Base-by-base conservation (phyloP, 2,888 invertebrate species). In the Cephus runcator region DNA sequence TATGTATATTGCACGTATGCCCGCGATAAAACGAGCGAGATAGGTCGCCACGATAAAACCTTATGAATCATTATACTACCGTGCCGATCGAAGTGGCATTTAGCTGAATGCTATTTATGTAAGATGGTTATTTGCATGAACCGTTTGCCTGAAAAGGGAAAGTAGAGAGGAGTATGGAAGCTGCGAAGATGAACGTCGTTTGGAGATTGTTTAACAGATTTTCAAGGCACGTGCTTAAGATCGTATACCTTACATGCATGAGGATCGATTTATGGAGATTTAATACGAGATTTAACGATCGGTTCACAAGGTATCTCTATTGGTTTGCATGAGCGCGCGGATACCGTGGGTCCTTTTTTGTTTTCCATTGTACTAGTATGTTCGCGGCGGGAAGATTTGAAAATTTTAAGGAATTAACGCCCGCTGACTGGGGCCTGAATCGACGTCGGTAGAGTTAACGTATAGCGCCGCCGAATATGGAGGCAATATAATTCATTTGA, bases 401-500 rank as follows among this genome's bases (percentile, higher is more conserved):
- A 23, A 56, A 56, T 56, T 9, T 56, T 56, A 1, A 56, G 23
- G 23, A 23, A 23, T 23, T 2, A 2, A 23, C 56, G 56, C 56
- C 23, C 56, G 56, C 23, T 23, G 56, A 23, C 56, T 56, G 23
- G 9, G 23, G 23, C 6, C 56, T 56, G 56, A 56, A 23, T 23
- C 56, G 6, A 3, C 23, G 2, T 56, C 23, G 23, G 23, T 56
- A 9, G 56, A 23, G 56, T 56, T 56, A 23, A 56, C 56, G 56
- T 23, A 23, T 9, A 56, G 69, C 34, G 73, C n/a, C 12, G 33
- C 34, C 76, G 79, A 75, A 76, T 75, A 80, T 36, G 76, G 75
- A 76, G 73, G 77, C 36, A 73, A 56, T 76, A 69, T 75, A 75
- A 75, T 80, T 80, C 79, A 79, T 78, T 77, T 71, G 74, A 80